These are phyloP conservation scores for Pyrrhosoma nymphula DNA, from an alignment of 2,888 invertebrate species.

Conservation along the genomic window DNA sequence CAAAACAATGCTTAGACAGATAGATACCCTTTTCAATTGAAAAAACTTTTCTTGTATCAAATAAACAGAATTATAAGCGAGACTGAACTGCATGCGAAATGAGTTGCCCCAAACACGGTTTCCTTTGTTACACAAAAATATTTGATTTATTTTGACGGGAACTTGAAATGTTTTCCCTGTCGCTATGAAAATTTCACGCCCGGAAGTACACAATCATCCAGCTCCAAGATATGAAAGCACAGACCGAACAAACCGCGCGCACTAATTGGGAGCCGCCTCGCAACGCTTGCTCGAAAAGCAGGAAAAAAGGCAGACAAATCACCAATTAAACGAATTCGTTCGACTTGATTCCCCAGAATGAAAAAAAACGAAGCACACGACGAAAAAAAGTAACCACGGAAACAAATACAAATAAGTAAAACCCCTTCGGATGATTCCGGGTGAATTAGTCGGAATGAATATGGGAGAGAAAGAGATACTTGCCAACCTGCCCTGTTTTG, in stretches of 20 bases:
- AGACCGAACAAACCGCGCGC: background rate
- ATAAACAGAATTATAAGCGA: too few relatives aligned
- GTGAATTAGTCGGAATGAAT: constrained; percentile 16
- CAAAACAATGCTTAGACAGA: too few relatives aligned
- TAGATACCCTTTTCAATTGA: too few relatives aligned
- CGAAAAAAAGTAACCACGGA: background rate
- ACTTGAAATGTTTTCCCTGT: background rate
- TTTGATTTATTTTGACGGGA: background rate
- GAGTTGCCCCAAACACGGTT: background rate
- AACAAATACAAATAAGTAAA: background rate
- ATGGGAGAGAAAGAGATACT: background rate
- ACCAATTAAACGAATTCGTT: constrained; percentile 36
- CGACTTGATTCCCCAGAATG: background rate
- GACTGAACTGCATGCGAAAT: too few relatives aligned
- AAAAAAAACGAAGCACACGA: background rate
- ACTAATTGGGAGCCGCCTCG: background rate
- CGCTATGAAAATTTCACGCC: background rate
- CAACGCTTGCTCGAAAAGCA: constrained; percentile 3
- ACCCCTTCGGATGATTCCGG: background rate
- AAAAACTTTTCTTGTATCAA: too few relatives aligned
- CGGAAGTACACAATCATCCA: background rate
- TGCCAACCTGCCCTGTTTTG: background rate
- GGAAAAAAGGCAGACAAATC: constrained; percentile 13
- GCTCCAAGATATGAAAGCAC: background rate
- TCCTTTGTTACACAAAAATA: background rate